Evolutionary conservation across 2,888 invertebrate genomes (phyloP).

Genomic region (Erebia epiphron): DNA sequence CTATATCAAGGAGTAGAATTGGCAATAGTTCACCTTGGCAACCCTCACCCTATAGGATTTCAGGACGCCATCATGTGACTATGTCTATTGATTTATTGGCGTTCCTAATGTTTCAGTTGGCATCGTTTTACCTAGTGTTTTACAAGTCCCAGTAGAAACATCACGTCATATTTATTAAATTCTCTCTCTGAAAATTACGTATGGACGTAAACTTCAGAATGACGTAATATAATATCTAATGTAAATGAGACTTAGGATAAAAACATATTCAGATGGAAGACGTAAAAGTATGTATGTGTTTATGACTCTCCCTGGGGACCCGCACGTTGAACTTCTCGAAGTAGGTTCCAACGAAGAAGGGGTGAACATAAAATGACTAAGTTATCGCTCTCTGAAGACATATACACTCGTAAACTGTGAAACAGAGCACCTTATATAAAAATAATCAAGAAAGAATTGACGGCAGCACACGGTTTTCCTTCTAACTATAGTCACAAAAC

Average conservation of each 20-base stretch:
- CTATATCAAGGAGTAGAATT: not conserved
- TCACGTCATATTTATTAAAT: too few relatives aligned
- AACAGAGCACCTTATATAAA: conserved; percentile 72
- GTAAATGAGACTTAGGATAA: conserved; percentile 46
- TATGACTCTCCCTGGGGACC: conserved; percentile 72
- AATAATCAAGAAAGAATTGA: conserved; percentile 77
- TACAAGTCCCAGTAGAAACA: too few relatives aligned
- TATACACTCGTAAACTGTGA: conserved; percentile 76
- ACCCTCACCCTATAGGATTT: too few relatives aligned
- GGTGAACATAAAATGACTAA: conserved; percentile 81
- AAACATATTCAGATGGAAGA: conserved; percentile 70
- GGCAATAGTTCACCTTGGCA: too few relatives aligned
- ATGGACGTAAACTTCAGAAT: conserved; percentile 27
- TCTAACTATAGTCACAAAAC: conserved; percentile 39
- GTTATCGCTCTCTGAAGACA: conserved; percentile 80
- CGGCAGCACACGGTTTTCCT: conserved; percentile 46
- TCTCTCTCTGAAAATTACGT: conserved; percentile 8
- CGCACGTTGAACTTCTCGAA: conserved; percentile 69
- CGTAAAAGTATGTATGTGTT: conserved; percentile 74
- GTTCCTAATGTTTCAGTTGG: too few relatives aligned
- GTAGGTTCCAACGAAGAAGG: conserved; percentile 67
- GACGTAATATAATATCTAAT: conserved; percentile 23
- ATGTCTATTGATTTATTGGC: too few relatives aligned
- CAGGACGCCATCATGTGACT: too few relatives aligned
- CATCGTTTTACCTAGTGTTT: too few relatives aligned